Evolutionary conservation across 2,113 vertebrate species (phyloP).

Genomic region (Balaenoptera acutorostrata): DNA sequence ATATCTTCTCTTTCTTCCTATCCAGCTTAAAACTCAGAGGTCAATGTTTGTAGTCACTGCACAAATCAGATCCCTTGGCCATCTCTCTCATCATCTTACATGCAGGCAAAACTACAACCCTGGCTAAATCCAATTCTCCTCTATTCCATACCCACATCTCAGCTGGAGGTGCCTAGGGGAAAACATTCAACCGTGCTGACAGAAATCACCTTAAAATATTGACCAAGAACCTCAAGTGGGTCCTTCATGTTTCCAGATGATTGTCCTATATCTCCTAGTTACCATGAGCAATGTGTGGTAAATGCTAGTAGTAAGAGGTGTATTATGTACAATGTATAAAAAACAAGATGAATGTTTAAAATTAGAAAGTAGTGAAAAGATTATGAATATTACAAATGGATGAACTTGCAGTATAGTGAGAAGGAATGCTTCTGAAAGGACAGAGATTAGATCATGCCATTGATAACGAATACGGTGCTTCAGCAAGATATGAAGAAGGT

Average conservation of each 20-base stretch:
- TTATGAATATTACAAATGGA: not conserved
- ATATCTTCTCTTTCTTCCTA: not conserved
- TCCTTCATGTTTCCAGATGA: not conserved
- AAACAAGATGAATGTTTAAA: not conserved
- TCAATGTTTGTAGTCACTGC: not conserved
- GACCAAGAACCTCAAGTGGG: not conserved
- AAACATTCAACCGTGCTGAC: not conserved
- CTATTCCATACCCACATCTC: not conserved
- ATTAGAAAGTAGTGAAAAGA: not conserved
- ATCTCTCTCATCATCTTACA: not conserved
- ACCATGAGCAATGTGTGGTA: not conserved
- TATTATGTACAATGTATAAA: not conserved
- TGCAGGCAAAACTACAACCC: not conserved
- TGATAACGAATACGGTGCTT: not conserved
- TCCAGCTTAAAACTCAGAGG: not conserved
- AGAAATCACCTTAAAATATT: not conserved
- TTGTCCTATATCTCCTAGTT: not conserved
- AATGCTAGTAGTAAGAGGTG: not conserved
- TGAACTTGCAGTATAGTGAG: not conserved
- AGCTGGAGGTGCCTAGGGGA: not conserved
- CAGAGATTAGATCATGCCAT: not conserved
- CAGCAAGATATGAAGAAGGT: not conserved
- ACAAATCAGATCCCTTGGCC: not conserved
- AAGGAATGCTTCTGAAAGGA: not conserved
- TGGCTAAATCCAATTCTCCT: not conserved